phyloP scores from a whole-genome alignment of 2,113 vertebrate genomes.

The cat (Felis catus) region F.catus_Fca126_mat1.0 CM031416.1:122508501-122509000 shows the following conservation, averaged over 20 bases:
- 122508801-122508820: background rate
- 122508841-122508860: background rate
- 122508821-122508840: slow-evolving; percentile 12
- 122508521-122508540: background rate
- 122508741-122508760: background rate
- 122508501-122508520: background rate
- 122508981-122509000: background rate
- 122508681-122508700: background rate
- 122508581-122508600: background rate
- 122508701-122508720: background rate
- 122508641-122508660: background rate
- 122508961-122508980: background rate
- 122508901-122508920: background rate
- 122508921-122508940: background rate
- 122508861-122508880: background rate
- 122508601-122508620: background rate
- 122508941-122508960: background rate
- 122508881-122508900: background rate
- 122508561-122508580: background rate
- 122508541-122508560: background rate
- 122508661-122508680: background rate
- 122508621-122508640: background rate
- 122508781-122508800: background rate
- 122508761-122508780: background rate
- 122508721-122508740: background rate